phyloP scores from a whole-genome alignment of 2,113 vertebrate species.

The Ovibos moschatus region DNA sequence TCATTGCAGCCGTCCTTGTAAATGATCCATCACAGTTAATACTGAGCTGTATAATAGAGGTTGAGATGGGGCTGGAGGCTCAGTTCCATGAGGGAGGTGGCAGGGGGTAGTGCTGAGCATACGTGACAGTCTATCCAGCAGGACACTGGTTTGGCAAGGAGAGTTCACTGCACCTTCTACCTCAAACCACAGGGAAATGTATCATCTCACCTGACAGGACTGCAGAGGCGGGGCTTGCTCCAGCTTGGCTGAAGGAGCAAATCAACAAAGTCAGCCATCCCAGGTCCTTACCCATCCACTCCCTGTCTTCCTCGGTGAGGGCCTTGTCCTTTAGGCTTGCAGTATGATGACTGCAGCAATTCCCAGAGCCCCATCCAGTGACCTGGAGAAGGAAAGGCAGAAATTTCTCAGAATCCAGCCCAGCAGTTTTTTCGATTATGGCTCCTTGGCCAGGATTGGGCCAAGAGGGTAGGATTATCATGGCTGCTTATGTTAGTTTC shows the following conservation, averaged over 20 bases:
- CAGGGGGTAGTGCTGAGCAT: neutral
- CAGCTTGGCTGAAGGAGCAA: neutral
- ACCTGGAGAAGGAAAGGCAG: neutral
- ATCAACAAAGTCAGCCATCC: neutral
- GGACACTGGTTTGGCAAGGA: neutral
- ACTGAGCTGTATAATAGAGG: neutral
- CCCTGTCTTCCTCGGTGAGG: neutral
- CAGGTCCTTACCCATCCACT: neutral
- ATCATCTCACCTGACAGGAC: neutral
- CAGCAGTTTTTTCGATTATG: neutral
- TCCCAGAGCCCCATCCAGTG: neutral
- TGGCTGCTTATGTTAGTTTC: neutral
- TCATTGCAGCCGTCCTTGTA: neutral
- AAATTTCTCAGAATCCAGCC: neutral
- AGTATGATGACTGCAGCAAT: neutral
- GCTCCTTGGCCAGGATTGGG: neutral
- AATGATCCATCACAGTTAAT: neutral
- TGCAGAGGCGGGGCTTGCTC: too few relatives aligned
- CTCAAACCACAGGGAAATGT: neutral
- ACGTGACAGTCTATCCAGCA: fast-evolving
- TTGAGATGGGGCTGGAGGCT: neutral
- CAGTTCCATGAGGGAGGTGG: neutral
- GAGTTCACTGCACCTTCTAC: neutral
- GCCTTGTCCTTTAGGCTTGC: neutral
- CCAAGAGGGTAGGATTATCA: neutral